Percentiles rank a stretch among this genome's conserved stretches.
Evolutionary conservation across 2,888 invertebrate genomes (phyloP).

Genomic region (Melipona bicolor): DNA sequence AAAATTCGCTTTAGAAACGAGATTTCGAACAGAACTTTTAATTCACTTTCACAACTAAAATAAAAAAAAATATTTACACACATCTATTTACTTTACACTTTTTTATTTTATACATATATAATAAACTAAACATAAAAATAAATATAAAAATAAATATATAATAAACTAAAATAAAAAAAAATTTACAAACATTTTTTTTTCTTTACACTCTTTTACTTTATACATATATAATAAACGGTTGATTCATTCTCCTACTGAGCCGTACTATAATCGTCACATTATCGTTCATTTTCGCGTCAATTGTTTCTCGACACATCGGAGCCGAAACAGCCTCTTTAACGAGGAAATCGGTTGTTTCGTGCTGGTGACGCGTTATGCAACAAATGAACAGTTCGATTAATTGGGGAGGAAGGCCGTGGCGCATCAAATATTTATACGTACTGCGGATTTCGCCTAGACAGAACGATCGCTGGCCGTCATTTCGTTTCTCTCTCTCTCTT

Average conservation of each 20-base stretch:
- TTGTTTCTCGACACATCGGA: not conserved
- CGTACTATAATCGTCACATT: not conserved
- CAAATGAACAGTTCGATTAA: slow-evolving; percentile 34
- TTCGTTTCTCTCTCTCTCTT: not conserved
- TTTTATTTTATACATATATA: too few species aligned
- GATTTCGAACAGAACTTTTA: too few species aligned
- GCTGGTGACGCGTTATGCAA: slow-evolving; percentile 34
- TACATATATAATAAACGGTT: not conserved
- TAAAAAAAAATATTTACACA: too few species aligned
- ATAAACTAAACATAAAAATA: too few species aligned
- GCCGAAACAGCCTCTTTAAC: slow-evolving; percentile 20
- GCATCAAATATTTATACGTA: slow-evolving; percentile 49
- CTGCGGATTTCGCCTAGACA: not conserved
- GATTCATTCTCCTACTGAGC: not conserved
- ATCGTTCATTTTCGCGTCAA: not conserved
- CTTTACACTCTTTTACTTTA: too few species aligned
- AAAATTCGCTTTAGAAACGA: too few species aligned
- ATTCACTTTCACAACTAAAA: too few species aligned
- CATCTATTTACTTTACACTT: too few species aligned
- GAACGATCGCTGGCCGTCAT: not conserved
- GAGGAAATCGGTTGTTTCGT: slow-evolving; percentile 31
- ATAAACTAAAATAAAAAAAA: too few species aligned
- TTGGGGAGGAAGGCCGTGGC: slow-evolving; percentile 21
- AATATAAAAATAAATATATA: too few species aligned
- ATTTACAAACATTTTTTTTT: too few species aligned